Evolutionary conservation across 1,140 invertebrate species (phyloP).

Genomic region (Alviniconcha marisindica): DNA sequence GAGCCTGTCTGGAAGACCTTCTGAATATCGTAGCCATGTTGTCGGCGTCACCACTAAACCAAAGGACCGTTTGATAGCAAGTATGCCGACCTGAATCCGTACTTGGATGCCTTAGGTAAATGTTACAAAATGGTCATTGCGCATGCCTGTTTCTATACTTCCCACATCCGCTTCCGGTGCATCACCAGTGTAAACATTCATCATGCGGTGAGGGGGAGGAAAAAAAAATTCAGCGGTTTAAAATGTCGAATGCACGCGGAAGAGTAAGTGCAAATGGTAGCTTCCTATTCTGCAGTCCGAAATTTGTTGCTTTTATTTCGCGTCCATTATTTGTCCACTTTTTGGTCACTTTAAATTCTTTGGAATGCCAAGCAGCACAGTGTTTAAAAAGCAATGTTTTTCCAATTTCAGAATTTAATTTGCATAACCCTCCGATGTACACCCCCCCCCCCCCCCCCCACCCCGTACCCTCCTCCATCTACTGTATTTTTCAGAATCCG

Average conservation of each 20-base stretch:
- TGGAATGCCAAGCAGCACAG: no score
- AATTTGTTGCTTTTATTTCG: no score
- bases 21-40: constrained; percentile 60
- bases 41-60: constrained; percentile 30
- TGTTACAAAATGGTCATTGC: background rate
- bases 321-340: no score
- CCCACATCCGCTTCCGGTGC: constrained; percentile 20
- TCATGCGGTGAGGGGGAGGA: background rate
- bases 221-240: background rate
- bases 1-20: constrained; percentile 53
- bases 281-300: no score
- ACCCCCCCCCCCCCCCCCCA: no score
- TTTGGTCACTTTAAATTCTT: no score
- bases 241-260: constrained; percentile 6
- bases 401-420: no score
- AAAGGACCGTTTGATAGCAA: constrained; percentile 6
- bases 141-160: constrained; percentile 14
- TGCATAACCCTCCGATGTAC: no score
- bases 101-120: constrained; percentile 12
- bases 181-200: constrained; percentile 38
- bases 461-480: no score
- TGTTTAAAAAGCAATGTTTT: no score
- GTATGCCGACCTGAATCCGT: background rate
- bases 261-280: background rate
- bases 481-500: no score